Percentiles rank a stretch among this genome's conserved stretches.
Conservation (phyloP, 2,113 vertebrate genomes). For the Alectura lathami region DNA sequence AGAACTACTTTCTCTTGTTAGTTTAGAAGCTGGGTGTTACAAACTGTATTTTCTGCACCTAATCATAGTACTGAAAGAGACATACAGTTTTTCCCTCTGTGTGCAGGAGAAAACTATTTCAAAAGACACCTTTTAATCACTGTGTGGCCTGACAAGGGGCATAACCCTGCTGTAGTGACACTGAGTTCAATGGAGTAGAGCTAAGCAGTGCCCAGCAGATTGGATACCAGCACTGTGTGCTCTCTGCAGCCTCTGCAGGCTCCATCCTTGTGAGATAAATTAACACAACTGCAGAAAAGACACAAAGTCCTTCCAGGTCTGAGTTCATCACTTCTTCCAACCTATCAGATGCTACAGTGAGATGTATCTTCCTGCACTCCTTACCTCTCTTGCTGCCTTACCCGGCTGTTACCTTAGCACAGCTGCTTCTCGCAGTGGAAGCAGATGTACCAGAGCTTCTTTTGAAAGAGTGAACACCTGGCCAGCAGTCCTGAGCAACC, state of each 20-base stretch:
- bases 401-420: background rate
- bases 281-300: background rate
- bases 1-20: background rate
- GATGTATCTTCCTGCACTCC: background rate
- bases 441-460: background rate
- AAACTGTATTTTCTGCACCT: background rate
- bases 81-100: background rate
- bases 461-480: background rate
- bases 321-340: background rate
- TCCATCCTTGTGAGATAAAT: background rate
- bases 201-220: background rate
- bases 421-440: background rate
- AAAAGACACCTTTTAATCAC: background rate
- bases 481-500: background rate
- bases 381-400: background rate
- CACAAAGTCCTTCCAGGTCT: background rate
- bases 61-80: background rate
- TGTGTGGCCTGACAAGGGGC: background rate
- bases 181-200: background rate
- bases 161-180: background rate
- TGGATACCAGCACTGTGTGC: accelerated
- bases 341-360: background rate
- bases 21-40: background rate
- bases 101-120: background rate
- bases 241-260: background rate